These are phyloP conservation scores for Eubasilissa regina DNA, from an alignment of 1,140 invertebrate genomes.

Conservation along the genomic window DNA sequence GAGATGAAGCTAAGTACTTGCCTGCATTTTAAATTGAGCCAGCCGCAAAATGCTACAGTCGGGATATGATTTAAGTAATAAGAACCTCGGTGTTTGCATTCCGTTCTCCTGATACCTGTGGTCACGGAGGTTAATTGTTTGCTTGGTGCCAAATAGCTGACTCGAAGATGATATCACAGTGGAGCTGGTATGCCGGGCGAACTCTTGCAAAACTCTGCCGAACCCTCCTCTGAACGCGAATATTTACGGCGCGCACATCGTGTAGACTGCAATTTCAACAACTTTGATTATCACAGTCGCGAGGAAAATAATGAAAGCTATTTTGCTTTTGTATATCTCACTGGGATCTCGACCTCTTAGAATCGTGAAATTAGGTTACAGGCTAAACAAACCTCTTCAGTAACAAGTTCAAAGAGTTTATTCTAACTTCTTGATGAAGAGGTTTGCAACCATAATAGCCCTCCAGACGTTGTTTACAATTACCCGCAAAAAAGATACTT, in stretches of 20 bases:
- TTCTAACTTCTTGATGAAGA: too few species aligned
- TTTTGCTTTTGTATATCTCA: too few species aligned
- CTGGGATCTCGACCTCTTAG: too few species aligned
- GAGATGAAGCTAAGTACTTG: neutral
- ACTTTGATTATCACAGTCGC: too few species aligned
- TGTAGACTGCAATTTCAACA: neutral
- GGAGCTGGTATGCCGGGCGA: constrained; percentile 3
- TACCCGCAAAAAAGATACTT: too few species aligned
- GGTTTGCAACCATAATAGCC: too few species aligned
- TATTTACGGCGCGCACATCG: neutral
- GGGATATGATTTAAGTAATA: neutral
- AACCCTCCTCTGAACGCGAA: constrained; percentile 22
- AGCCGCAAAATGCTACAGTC: neutral
- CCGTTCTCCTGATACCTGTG: neutral
- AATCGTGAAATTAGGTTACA: too few species aligned
- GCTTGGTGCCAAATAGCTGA: neutral
- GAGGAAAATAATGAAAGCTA: too few species aligned
- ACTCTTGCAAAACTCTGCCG: constrained; percentile 6
- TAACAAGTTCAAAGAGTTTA: too few species aligned
- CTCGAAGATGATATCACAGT: neutral
- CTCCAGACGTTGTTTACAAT: too few species aligned
- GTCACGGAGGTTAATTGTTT: neutral
- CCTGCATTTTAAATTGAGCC: constrained; percentile 19
- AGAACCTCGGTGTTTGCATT: neutral
- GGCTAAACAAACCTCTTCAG: too few species aligned